These are phyloP conservation scores for Crotalus tigris DNA, from an alignment of 2,113 vertebrate genomes.

Conservation along the genomic window DNA sequence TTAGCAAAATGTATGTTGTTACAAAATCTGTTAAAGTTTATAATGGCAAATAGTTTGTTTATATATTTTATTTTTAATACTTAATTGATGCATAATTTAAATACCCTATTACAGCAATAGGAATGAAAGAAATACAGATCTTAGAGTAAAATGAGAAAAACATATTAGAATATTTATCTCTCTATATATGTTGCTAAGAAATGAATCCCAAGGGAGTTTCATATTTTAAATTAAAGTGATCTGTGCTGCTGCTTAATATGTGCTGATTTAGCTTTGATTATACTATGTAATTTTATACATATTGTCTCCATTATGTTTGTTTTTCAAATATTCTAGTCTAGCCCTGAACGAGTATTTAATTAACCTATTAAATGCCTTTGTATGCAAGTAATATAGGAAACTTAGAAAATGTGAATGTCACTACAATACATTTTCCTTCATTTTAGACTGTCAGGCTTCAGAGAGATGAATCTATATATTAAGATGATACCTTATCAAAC, in stretches of 20 bases:
- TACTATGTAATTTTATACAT: not conserved
- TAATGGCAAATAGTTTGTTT: not conserved
- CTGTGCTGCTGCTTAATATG: not conserved
- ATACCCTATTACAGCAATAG: not conserved
- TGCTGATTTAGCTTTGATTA: not conserved
- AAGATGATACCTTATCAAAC: not conserved
- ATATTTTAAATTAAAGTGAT: slow-evolving; percentile 14
- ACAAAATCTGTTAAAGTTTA: not conserved
- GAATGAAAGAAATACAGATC: not conserved
- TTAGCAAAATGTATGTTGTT: not conserved
- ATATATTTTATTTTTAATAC: not conserved
- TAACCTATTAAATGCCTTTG: not conserved
- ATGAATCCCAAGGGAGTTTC: not conserved
- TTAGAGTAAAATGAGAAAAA: not conserved
- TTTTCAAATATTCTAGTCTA: not conserved
- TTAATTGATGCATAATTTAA: not conserved
- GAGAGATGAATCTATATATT: not conserved
- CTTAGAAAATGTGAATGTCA: not conserved
- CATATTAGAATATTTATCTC: not conserved
- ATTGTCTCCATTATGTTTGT: not conserved
- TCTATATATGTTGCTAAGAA: not conserved
- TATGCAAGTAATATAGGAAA: not conserved
- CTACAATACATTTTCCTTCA: not conserved
- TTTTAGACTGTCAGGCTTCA: slow-evolving; percentile 5
- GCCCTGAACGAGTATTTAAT: not conserved